phyloP scores from a whole-genome alignment of 2,888 invertebrate genomes.

The Bellardia pandia region DNA sequence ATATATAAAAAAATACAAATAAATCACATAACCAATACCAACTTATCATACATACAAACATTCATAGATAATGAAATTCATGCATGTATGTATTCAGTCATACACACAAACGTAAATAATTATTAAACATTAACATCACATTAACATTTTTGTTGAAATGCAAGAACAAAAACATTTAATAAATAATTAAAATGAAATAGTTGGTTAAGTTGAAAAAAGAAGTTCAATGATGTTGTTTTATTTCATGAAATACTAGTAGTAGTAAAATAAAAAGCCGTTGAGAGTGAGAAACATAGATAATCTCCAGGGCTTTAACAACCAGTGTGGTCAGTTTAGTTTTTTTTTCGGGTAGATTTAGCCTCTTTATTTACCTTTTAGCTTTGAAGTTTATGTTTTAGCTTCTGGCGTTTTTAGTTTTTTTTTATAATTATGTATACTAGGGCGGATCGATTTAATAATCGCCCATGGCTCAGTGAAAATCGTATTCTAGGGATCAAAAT shows the following conservation, averaged over 20 bases:
- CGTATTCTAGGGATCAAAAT: too few species aligned
- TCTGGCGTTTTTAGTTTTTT: too few species aligned
- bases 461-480: too few species aligned
- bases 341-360: too few species aligned
- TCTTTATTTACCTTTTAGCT: too few species aligned
- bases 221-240: slow-evolving; percentile 18
- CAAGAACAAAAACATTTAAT: slow-evolving; percentile 50
- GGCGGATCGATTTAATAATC: too few species aligned
- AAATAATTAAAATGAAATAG: slow-evolving; percentile 56
- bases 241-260: background rate
- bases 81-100: slow-evolving; percentile 15
- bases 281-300: too few species aligned
- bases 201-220: slow-evolving; percentile 64
- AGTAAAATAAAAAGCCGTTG: background rate
- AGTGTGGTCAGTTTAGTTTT: too few species aligned
- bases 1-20: background rate
- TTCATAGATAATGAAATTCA: slow-evolving; percentile 22
- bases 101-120: slow-evolving; percentile 6
- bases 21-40: slow-evolving; percentile 10
- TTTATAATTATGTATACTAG: too few species aligned
- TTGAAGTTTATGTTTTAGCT: too few species aligned
- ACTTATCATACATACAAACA: background rate
- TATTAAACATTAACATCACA: slow-evolving; percentile 24
- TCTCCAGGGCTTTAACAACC: too few species aligned
- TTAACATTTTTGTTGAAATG: slow-evolving; percentile 47